phyloP scores from a whole-genome alignment of 2,113 vertebrate species.

The Urocynchramus pylzowi region DNA sequence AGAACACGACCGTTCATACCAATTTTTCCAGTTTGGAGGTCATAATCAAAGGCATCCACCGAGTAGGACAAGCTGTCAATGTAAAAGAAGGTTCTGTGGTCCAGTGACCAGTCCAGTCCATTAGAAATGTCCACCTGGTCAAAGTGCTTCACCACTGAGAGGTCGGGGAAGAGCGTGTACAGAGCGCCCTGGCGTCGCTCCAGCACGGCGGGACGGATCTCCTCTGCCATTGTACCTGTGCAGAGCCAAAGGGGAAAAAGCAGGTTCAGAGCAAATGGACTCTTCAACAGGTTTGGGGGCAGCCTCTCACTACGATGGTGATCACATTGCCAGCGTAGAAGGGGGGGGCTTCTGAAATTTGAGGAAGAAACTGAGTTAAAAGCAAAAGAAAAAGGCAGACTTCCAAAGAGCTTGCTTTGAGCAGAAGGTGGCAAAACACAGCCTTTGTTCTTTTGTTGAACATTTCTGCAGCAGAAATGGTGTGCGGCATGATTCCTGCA shows the following conservation, averaged over 20 bases:
- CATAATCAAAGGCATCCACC: constrained; percentile 90
- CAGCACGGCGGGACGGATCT: constrained; percentile 74
- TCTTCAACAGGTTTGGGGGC: not conserved
- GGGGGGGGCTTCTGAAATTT: not conserved
- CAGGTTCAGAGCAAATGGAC: not conserved
- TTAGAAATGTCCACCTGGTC: constrained; percentile 91
- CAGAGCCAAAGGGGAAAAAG: not conserved
- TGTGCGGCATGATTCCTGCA: not conserved
- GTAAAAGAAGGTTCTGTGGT: constrained; percentile 88
- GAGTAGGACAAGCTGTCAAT: constrained; percentile 87
- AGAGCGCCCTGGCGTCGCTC: constrained; percentile 80
- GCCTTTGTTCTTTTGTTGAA: not conserved
- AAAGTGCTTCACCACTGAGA: constrained; percentile 80
- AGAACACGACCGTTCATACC: constrained; percentile 63
- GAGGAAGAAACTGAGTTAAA: not conserved
- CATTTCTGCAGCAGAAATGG: not conserved
- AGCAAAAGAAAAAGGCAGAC: not conserved
- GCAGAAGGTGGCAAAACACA: not conserved
- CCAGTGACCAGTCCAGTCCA: constrained; percentile 91
- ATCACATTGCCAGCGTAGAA: rapidly evolving
- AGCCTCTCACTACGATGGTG: not conserved
- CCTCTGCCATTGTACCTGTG: constrained; percentile 84
- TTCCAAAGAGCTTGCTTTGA: not conserved
- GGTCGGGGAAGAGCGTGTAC: constrained; percentile 74
- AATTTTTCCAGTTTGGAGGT: constrained; percentile 78